Conservation (phyloP, 1,140 invertebrate species). For the Drosophila lowei region DNA sequence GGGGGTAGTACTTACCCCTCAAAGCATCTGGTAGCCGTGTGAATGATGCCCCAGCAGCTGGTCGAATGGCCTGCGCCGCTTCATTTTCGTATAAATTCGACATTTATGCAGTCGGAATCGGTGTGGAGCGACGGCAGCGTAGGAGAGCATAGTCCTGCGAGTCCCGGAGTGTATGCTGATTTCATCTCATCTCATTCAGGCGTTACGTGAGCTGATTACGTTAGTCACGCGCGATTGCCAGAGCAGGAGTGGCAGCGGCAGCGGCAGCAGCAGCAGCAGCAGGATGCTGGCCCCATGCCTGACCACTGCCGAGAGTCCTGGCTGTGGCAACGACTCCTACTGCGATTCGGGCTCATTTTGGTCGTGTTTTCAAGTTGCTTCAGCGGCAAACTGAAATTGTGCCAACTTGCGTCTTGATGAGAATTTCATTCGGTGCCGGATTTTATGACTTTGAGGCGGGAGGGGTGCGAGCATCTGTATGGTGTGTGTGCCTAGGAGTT, state of each 20-base stretch:
- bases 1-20: neutral
- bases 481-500: conserved; percentile 33
- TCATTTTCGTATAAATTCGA: conserved; percentile 68
- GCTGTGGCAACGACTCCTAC: neutral
- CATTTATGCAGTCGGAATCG: conserved; percentile 68
- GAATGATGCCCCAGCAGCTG: conserved; percentile 44
- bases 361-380: conserved; percentile 62
- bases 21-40: conserved; percentile 11
- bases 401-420: conserved; percentile 78
- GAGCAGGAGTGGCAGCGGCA: conserved; percentile 6
- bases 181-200: conserved; percentile 75
- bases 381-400: conserved; percentile 72
- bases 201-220: conserved; percentile 81
- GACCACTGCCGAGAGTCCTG: conserved; percentile 26
- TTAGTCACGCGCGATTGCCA: conserved; percentile 70
- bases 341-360: conserved; percentile 35
- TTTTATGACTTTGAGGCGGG: conserved; percentile 72
- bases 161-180: conserved; percentile 69
- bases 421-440: conserved; percentile 72
- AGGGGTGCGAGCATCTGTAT: neutral
- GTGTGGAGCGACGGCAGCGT: neutral
- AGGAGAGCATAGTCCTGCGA: neutral
- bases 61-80: conserved; percentile 16
- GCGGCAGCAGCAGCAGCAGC: conserved; percentile 5
- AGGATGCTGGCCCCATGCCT: neutral